Percentiles rank a stretch among this genome's conserved stretches.
These are phyloP conservation scores for Vulpes ferrilata DNA, from an alignment of 2,113 vertebrate species.

Conservation along the genomic window DNA sequence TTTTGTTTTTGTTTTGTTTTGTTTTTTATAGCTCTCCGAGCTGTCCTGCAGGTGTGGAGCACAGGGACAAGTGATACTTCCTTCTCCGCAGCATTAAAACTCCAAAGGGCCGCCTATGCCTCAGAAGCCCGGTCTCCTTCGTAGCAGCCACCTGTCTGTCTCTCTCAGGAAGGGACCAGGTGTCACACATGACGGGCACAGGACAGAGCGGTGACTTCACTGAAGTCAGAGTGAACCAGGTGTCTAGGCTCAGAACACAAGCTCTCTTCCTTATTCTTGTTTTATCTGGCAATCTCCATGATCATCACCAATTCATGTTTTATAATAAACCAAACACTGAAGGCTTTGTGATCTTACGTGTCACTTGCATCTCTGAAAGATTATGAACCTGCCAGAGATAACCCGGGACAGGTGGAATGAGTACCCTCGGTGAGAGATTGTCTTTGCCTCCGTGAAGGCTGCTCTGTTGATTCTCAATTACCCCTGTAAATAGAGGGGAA, in stretches of 20 bases:
- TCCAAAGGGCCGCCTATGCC: neutral
- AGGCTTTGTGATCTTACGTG: neutral
- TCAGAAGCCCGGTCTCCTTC: neutral
- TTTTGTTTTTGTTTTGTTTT: neutral
- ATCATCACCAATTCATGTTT: neutral
- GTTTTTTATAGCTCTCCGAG: neutral
- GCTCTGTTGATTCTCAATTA: neutral
- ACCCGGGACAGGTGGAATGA: neutral
- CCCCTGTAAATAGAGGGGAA: neutral
- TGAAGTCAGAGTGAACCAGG: neutral
- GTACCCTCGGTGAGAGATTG: neutral
- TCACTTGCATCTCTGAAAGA: neutral
- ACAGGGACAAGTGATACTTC: neutral
- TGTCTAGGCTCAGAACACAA: neutral
- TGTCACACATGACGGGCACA: rapidly evolving
- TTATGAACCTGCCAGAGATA: neutral
- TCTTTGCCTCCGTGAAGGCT: neutral
- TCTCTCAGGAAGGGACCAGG: neutral
- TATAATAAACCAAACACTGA: neutral
- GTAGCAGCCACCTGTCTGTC: neutral
- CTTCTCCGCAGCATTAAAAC: neutral
- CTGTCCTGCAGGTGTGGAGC: neutral
- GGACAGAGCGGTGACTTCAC: neutral
- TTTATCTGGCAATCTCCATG: neutral
- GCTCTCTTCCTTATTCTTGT: neutral